A percentile compares a stretch with the other conserved stretches of the same genome.
These are phyloP conservation scores for Xanthia togata DNA, from an alignment of 2,888 invertebrate genomes.

Conservation along the genomic window DNA sequence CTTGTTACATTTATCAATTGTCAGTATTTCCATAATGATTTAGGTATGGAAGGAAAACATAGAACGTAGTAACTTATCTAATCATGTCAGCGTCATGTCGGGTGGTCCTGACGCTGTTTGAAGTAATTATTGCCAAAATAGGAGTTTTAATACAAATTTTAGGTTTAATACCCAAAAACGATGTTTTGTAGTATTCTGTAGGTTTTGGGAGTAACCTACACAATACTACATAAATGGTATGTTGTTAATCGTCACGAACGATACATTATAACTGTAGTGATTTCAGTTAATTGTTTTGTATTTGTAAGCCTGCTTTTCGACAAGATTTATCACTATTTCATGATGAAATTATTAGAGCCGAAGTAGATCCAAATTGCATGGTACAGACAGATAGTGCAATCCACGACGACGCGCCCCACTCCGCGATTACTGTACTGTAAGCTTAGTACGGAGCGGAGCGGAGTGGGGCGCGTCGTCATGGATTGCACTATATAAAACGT, in stretches of 20 bases:
- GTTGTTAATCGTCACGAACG: not conserved
- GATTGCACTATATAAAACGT: no score
- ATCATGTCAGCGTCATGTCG: conserved; percentile 51
- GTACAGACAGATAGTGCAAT: no score
- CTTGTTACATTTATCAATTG: conserved; percentile 67
- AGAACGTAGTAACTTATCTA: conserved; percentile 58
- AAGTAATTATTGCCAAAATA: conserved; percentile 18
- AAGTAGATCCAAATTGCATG: not conserved
- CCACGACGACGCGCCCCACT: no score
- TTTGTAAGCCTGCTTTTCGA: not conserved
- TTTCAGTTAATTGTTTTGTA: conserved; percentile 24
- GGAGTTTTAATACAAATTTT: conserved; percentile 18
- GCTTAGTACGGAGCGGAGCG: no score
- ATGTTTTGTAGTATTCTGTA: not conserved
- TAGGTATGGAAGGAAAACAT: conserved; percentile 59
- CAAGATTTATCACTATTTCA: conserved; percentile 11
- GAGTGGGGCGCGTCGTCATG: no score
- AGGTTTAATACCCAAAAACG: not conserved
- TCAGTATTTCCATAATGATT: conserved; percentile 63
- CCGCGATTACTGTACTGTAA: no score
- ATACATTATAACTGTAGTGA: not conserved
- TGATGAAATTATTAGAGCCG: conserved; percentile 2
- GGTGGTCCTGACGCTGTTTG: conserved; percentile 50
- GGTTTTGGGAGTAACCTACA: not conserved
- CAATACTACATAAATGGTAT: not conserved